Evolutionary conservation across 30 jellyfish, hydroid and myxozoan genomes (phyloP).

Genomic region (Catostylus mosaicus): DNA sequence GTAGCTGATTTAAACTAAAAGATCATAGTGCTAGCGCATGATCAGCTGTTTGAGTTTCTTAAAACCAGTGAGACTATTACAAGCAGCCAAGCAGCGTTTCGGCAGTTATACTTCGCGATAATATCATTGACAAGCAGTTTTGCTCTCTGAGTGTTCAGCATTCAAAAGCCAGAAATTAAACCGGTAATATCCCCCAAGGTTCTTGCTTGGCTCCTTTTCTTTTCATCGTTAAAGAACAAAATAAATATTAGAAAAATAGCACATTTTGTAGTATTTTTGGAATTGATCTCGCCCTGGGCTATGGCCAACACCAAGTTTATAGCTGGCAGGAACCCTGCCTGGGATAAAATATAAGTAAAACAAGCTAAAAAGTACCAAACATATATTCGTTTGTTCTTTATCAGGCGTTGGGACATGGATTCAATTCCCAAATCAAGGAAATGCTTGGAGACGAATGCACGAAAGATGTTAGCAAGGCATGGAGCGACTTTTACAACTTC

Average conservation of each 20-base stretch:
- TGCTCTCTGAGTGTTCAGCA: too few species aligned
- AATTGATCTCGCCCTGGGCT: too few species aligned
- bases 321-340: not conserved
- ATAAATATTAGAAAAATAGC: too few species aligned
- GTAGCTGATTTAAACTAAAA: too few species aligned
- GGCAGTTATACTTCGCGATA: not conserved
- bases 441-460: constrained; percentile 52
- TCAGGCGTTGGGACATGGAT: constrained; percentile 79
- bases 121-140: not conserved
- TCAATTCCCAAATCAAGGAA: constrained; percentile 27
- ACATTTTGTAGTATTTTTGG: too few species aligned
- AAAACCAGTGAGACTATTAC: not conserved
- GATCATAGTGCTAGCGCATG: constrained; percentile 1
- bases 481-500: constrained; percentile 75
- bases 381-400: not conserved
- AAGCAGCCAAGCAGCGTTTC: constrained; percentile 1
- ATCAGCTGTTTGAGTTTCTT: constrained; percentile 5
- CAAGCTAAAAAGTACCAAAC: not conserved
- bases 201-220: too few species aligned
- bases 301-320: too few species aligned
- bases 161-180: too few species aligned
- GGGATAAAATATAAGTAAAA: not conserved
- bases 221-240: too few species aligned
- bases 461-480: constrained; percentile 67
- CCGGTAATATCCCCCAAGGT: too few species aligned